Conservation (phyloP, 2,113 vertebrate species). For the Cnemophilus loriae region DNA sequence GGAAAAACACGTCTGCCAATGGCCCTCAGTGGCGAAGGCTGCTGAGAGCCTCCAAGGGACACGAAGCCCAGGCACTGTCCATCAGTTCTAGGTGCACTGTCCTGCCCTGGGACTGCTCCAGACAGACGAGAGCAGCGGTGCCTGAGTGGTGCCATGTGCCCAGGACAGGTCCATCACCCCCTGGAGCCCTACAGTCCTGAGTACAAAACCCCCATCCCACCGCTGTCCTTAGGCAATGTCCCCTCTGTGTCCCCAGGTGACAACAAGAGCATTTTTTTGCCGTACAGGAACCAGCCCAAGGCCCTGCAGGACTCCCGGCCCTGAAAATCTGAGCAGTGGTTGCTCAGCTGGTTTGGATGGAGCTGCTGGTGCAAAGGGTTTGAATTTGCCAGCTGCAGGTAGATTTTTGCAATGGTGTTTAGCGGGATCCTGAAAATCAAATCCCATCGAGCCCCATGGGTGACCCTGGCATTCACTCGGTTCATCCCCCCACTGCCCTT, state of each 20-base stretch:
- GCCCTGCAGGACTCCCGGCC: neutral
- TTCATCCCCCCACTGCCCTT: neutral
- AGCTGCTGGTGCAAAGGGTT: neutral
- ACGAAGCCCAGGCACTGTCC: neutral
- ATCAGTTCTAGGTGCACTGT: neutral
- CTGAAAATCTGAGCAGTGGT: neutral
- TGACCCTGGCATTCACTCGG: neutral
- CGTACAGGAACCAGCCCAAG: neutral
- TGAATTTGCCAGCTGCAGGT: neutral
- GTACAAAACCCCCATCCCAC: neutral
- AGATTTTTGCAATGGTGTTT: neutral
- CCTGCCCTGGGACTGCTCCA: neutral
- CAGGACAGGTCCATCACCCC: neutral
- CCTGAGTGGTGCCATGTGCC: neutral
- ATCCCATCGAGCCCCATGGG: neutral
- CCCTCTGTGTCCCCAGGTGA: neutral
- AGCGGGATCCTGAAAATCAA: neutral
- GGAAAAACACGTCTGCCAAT: neutral
- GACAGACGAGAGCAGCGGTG: fast-evolving
- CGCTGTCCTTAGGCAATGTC: neutral
- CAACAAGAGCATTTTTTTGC: neutral
- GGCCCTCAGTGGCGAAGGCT: neutral
- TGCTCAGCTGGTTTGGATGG: neutral
- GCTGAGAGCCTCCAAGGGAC: neutral
- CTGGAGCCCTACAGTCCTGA: neutral